Evolutionary conservation across 2,888 invertebrate species (phyloP).

Genomic region (Pristionchus exspectatus): DNA sequence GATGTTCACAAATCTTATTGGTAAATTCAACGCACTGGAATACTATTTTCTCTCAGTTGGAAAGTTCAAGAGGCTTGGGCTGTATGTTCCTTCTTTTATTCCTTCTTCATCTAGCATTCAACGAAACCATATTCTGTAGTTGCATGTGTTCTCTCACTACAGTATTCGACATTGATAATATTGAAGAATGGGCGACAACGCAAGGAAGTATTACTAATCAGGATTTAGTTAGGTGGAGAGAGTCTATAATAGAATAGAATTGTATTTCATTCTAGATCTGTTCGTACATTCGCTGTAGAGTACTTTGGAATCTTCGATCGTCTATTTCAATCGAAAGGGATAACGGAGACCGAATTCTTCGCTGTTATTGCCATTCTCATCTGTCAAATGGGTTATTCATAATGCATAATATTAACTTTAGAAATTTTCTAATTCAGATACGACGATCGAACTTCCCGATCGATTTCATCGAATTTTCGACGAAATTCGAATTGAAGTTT

Average conservation of each 20-base stretch:
- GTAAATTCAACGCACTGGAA: slow-evolving; percentile 6
- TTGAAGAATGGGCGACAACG: not conserved
- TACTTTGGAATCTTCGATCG: slow-evolving; percentile 10
- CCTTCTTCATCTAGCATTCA: not conserved
- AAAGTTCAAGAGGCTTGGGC: not conserved
- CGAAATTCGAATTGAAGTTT: not conserved
- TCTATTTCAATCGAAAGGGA: not conserved
- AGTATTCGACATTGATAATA: not conserved
- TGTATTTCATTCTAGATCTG: not conserved
- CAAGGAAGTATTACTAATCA: not conserved
- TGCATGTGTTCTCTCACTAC: slow-evolving; percentile 39
- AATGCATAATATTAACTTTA: not conserved
- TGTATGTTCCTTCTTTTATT: not conserved
- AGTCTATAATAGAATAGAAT: not conserved
- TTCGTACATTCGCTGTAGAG: not conserved
- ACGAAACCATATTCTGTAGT: not conserved
- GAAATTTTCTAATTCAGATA: not conserved
- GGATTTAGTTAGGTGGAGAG: not conserved
- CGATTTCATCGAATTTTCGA: not conserved
- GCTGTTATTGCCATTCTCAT: slow-evolving; percentile 11
- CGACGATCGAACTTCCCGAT: slow-evolving; percentile 18
- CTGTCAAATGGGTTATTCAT: slow-evolving; percentile 12
- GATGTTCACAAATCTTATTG: not conserved
- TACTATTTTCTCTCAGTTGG: slow-evolving; percentile 1
- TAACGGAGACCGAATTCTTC: not conserved